Base-by-base conservation (phyloP, 2,888 invertebrate species). In the Candidula unifasciata region DNA sequence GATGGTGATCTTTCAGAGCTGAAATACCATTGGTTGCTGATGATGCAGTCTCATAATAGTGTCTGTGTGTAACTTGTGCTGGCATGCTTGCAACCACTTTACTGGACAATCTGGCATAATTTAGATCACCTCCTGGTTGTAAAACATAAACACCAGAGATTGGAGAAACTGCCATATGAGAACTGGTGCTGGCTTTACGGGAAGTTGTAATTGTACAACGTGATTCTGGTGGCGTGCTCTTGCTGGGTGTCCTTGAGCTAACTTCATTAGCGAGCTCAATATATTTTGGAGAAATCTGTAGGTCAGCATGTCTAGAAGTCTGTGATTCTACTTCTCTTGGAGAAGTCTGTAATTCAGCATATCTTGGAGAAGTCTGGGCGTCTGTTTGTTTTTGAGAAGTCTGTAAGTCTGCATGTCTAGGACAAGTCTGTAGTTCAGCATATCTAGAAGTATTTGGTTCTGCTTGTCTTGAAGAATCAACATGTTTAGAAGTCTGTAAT, bases 61-160 rank as follows among this genome's bases (percentile, higher is more conserved):
- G 13, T 30, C 30, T 27, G 35, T 44, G 27, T 5, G 21, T 57
- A 30, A 27, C 30, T n/a, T 73, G 73, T 24, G 44, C 44, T 44
- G 44, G 44, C 44, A 44, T 13, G 6, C 8, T 13, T 10, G 44
- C 44, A 44, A 64, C n/a, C n/a, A 81, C 37, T 37, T 60, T 68
- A 44, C 69, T 77, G 27, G 85, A 81, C 35, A 81, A 16, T 54
- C 77, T 81, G 24, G 30, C 71, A 85, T 52, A 68, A 77, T 85
- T 8, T 76, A 37, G 5, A 69, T 71, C 6, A 85, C 33, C n/a
- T 54, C 57, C 68, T 71, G 77, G 0, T 68, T 30, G 27, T 73
- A 79, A 30, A 60, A 13, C 30, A 64, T 52, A 35, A 78, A 30
- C 13, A 73, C 52, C 18, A 30, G 68, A n/a, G 8, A 21, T 27